Evolutionary conservation across 2,888 invertebrate genomes (phyloP), one percentile per base, ranked within the genome.

Genomic region (Drosophila buzzatii): DNA sequence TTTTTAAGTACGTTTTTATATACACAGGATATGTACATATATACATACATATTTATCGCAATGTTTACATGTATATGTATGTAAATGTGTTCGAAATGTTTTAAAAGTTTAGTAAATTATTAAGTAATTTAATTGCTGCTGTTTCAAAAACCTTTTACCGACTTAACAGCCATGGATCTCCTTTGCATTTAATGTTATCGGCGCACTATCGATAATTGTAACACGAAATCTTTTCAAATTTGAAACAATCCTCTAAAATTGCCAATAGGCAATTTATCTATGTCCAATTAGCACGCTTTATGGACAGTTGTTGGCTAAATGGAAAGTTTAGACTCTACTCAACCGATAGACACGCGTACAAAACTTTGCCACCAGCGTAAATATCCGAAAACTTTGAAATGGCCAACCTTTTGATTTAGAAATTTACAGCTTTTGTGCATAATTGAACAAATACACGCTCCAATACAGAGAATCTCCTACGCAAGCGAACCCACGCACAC

Each of bases 361-460:
- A 33, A 35, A 51, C 10, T 18, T 67, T 14, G 57, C 42, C 60
- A 60, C 33, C 18, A 63, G 63, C 27, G 49, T 64, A 73, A 73
- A 66, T 57, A 56, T 20, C 35, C 18, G 39, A 67, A 79, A 79
- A 68, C 49, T 79, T 76, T 49, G 14, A 35, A 53, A 73, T 39
- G 42, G 53, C 41, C 49, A 45, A 16, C 31, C 58, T 64, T 69
- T 55, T 64, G 70, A 80, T 76, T 76, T 60, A 45, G 47, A 52
- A 35, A 52, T 59, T 69, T 41, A 55, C 61, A 75, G 69, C 44
- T 52, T 57, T 23, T 45, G 60, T 59, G 59, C 62, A 74, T 67
- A 73, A 71, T 51, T 47, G 79, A 44, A 44, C 67, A 59, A 51
- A 56, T 18, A 72, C 45, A 47, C 49, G 31, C 60, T 41, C 35